Percentiles rank a stretch among this genome's conserved stretches.
Conservation (phyloP, 2,113 vertebrate genomes). For the Sinocyclocheilus maitianheensis region DNA sequence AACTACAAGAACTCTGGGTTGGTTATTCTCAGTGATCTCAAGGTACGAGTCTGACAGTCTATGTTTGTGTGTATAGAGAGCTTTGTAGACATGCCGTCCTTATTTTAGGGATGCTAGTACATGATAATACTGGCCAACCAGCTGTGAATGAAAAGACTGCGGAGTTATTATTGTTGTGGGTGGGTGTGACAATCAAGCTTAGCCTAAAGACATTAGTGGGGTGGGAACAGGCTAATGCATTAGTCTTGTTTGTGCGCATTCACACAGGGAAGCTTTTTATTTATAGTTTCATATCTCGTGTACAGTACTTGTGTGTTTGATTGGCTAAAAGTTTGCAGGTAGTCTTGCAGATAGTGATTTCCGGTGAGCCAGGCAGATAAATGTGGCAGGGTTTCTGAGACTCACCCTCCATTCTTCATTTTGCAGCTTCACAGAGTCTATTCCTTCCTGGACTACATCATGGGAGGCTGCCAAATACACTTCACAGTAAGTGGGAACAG, state of each 20-base stretch:
- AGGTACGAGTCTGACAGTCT: conserved; percentile 75
- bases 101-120: not conserved
- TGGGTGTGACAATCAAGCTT: conserved; percentile 13
- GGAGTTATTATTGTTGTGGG: conserved; percentile 22
- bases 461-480: conserved; percentile 97
- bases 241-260: conserved; percentile 9
- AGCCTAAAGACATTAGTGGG: not conserved
- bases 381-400: conserved; percentile 5
- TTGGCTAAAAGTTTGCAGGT: not conserved
- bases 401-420: conserved; percentile 42
- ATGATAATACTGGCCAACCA: not conserved
- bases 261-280: not conserved
- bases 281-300: not conserved
- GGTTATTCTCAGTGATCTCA: conserved; percentile 86
- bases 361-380: not conserved
- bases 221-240: not conserved
- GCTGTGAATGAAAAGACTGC: not conserved
- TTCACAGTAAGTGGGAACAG: conserved; percentile 84
- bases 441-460: conserved; percentile 96
- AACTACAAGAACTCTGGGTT: conserved; percentile 94
- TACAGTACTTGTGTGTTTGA: not conserved
- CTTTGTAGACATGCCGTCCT: not conserved
- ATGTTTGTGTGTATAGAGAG: not conserved
- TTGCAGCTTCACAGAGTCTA: conserved; percentile 90
- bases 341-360: not conserved